Conservation (phyloP, 1,140 invertebrate species). For the Sycophaga agraensis region DNA sequence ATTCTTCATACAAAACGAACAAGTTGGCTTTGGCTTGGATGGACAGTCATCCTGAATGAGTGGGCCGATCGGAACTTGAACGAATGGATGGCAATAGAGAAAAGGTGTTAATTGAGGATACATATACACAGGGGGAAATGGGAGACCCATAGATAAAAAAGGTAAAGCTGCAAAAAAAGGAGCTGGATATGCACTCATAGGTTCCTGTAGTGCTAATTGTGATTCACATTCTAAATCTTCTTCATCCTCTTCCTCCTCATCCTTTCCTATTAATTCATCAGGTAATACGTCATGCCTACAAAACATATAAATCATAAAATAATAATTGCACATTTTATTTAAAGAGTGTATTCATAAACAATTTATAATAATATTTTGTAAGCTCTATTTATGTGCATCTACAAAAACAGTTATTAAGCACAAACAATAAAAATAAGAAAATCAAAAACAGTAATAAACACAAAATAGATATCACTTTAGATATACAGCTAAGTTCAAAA, state of each 20-base stretch:
- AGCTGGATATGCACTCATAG: slow-evolving; percentile 45
- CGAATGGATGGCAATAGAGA: slow-evolving; percentile 49
- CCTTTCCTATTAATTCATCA: slow-evolving; percentile 9
- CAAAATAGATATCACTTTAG: too few relatives aligned
- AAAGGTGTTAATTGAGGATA: slow-evolving; percentile 51
- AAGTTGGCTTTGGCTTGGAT: slow-evolving; percentile 50
- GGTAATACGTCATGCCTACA: not conserved
- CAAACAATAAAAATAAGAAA: too few relatives aligned
- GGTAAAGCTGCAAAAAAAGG: slow-evolving; percentile 52
- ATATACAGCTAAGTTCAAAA: too few relatives aligned
- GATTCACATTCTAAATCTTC: slow-evolving; percentile 37
- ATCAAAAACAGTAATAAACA: too few relatives aligned
- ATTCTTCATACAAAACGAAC: slow-evolving; percentile 54
- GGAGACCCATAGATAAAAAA: slow-evolving; percentile 55
- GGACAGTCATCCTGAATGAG: slow-evolving; percentile 16
- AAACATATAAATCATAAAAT: not conserved
- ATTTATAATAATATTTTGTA: too few relatives aligned
- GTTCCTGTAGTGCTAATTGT: slow-evolving; percentile 38
- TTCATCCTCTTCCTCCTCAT: slow-evolving; percentile 5
- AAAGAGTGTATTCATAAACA: too few relatives aligned
- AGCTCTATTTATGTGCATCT: too few relatives aligned
- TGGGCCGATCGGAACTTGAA: slow-evolving; percentile 40
- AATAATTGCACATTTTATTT: not conserved
- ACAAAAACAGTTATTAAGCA: too few relatives aligned
- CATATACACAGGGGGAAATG: slow-evolving; percentile 54